Evolutionary conservation across 2,113 vertebrate genomes (phyloP).

Genomic region (Neolamprologus brichardi): DNA sequence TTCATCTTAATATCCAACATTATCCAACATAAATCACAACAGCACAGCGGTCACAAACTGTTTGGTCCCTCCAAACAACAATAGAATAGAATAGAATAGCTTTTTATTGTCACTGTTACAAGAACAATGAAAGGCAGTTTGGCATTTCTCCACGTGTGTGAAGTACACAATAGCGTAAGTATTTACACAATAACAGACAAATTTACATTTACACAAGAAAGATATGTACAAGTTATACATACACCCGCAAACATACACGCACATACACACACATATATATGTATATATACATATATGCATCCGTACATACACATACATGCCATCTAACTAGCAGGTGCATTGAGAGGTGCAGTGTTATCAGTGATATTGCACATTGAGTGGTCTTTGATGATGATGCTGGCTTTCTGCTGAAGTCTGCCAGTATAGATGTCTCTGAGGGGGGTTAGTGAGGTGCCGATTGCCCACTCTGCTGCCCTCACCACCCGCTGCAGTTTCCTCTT

Average conservation of each 20-base stretch:
- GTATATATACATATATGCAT: not conserved
- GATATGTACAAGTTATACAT: not conserved
- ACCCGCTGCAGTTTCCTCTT: not conserved
- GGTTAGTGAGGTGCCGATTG: rapidly evolving
- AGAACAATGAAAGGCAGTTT: not conserved
- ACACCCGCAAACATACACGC: not conserved
- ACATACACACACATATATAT: not conserved
- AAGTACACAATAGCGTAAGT: not conserved
- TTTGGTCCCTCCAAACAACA: too few relatives aligned
- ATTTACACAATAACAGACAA: not conserved
- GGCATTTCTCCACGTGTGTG: not conserved
- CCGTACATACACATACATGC: not conserved
- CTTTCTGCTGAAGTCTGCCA: not conserved
- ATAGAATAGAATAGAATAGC: not conserved
- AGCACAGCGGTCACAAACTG: too few relatives aligned
- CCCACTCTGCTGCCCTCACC: rapidly evolving
- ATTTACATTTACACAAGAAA: not conserved
- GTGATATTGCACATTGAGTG: not conserved
- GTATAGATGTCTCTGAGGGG: not conserved
- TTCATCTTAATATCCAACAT: not conserved
- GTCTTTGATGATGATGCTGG: not conserved
- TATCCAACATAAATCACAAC: not conserved
- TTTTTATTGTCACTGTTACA: not conserved
- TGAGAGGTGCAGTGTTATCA: not conserved
- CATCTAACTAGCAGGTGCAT: not conserved